Evolutionary conservation across 2,113 vertebrate genomes (phyloP), one percentile per base, ranked within the genome.

Genomic region (Osmerus mordax): DNA sequence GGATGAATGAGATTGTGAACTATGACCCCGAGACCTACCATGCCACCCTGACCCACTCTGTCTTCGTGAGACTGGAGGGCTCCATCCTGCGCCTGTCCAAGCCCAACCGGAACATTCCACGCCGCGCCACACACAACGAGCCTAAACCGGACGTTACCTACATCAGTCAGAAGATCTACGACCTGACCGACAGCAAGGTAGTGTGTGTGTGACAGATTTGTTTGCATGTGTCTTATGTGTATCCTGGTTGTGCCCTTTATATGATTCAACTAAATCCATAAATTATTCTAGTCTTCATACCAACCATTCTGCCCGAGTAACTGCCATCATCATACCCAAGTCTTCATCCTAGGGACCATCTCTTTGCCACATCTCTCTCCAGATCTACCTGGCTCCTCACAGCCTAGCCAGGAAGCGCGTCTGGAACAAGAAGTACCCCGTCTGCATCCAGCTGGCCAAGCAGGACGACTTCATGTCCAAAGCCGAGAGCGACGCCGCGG

Each of bases 361-460:
- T 56, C 9, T n/a, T 56, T 5, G 54, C 54, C n/a, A 56, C n/a
- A 15, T 65, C 52, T 19, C 62, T 32, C 75, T 64, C 62, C 83
- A 99, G 97, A 94, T 99, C 66, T 93, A 92, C 84, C 89, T 99
- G 67, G 91, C 94, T 72, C 97, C 97, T 69, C 93, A 92, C 67
- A 94, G 88, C 82, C 91, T 99, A 85, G 97, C 97, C 80, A 92
- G 95, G 79, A 99, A 99, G 76, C 90, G 97, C 9, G 80, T 98
- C 62, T 99, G 97, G 97, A 99, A 99, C 90, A 99, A 99, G 86
- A 99, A 99, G 69, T 99, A 99, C 72, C 97, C 97, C 0, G 95
- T 99, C 84, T 98, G 96, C 90, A 94, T 99, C n/a, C 94, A 98
- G 70, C 95, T 99, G 0, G 92, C 84, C 77, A 93, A 81, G 75